Percentiles rank a stretch among this genome's conserved stretches.
Evolutionary conservation across 2,113 vertebrate species (phyloP).

Genomic region (Setophaga coronata): DNA sequence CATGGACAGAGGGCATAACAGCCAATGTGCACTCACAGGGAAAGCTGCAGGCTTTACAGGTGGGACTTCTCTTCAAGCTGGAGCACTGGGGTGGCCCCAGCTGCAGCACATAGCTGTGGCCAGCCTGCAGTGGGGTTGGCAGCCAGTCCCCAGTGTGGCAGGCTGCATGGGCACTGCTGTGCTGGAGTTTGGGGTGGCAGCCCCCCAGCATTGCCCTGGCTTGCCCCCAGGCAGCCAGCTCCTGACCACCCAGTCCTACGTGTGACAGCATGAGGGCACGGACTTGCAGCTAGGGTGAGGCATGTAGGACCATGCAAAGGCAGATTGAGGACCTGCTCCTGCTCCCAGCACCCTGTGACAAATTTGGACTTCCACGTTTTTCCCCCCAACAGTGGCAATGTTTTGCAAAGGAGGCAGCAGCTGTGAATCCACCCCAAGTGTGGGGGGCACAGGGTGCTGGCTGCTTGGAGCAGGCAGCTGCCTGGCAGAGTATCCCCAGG

Average conservation of each 20-base stretch:
- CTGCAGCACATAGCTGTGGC: not conserved
- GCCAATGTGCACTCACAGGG: accelerated
- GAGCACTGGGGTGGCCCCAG: accelerated
- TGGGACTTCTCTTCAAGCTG: not conserved
- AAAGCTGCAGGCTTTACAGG: not conserved
- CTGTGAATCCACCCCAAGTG: not conserved
- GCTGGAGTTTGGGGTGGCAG: accelerated
- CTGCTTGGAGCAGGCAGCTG: not conserved
- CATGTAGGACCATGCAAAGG: not conserved
- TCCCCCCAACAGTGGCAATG: not conserved
- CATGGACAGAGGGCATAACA: accelerated
- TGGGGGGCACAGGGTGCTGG: not conserved
- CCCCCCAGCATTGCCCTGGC: not conserved
- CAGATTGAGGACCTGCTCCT: not conserved
- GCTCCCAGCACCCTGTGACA: not conserved
- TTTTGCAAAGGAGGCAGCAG: not conserved
- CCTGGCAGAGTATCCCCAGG: not conserved
- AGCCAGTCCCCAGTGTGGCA: not conserved
- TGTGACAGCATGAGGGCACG: accelerated
- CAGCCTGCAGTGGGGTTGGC: accelerated
- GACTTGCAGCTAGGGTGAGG: accelerated
- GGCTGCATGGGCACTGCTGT: not conserved
- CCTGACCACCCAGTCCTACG: no score
- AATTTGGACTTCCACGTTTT: not conserved
- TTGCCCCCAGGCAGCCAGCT: not conserved